Conservation (phyloP, 2,113 vertebrate species). For the Trichomycterus rosablanca region DNA sequence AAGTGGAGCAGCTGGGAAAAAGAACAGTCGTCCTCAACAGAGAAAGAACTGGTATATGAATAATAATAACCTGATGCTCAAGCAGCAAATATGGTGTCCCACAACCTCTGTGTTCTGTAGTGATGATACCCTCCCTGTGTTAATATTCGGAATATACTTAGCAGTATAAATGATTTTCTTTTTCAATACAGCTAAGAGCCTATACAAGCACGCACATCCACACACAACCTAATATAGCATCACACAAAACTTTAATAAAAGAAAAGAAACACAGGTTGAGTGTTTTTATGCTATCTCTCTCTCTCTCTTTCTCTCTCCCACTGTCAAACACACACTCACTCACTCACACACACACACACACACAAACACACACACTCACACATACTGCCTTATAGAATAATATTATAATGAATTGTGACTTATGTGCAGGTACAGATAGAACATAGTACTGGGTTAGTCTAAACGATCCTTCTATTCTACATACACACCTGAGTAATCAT, state of each 20-base stretch:
- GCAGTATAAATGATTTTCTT: slow-evolving; percentile 24
- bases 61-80: slow-evolving; percentile 50
- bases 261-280: slow-evolving; percentile 48
- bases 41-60: slow-evolving; percentile 40
- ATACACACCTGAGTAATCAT: slow-evolving; percentile 57
- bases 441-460: slow-evolving; percentile 40
- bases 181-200: slow-evolving; percentile 30
- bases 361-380: neutral
- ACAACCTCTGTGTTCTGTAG: slow-evolving; percentile 31
- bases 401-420: slow-evolving; percentile 47
- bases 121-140: slow-evolving; percentile 21
- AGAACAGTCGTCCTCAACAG: slow-evolving; percentile 38
- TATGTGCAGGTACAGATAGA: slow-evolving; percentile 52
- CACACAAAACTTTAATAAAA: slow-evolving; percentile 16
- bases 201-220: slow-evolving; percentile 15
- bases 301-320: no score
- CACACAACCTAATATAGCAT: slow-evolving; percentile 4
- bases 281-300: slow-evolving; percentile 26
- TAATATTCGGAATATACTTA: slow-evolving; percentile 23
- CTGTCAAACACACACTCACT: neutral
- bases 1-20: slow-evolving; percentile 58
- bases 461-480: slow-evolving; percentile 41
- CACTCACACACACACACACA: slow-evolving; percentile 12
- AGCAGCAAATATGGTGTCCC: slow-evolving; percentile 64
- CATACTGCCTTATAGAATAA: slow-evolving; percentile 35